Conservation (phyloP, 53 echinoderm and acorn worm genomes). For the Crossaster papposus region DNA sequence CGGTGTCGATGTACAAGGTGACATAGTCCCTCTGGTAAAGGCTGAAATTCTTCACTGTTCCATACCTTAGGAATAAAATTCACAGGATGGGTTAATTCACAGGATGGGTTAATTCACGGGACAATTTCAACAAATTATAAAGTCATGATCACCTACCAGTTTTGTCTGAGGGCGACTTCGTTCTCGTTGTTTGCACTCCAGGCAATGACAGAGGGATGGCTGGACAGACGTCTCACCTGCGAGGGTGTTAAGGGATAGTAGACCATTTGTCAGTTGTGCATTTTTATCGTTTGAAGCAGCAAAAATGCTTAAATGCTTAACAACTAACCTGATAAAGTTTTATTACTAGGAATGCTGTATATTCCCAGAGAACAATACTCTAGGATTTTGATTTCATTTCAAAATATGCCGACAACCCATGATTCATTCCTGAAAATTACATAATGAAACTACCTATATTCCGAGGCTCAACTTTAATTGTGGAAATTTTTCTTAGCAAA, state of each 20-base stretch:
- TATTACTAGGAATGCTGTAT: no score
- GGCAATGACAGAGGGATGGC: slow-evolving; percentile 78
- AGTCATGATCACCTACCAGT: slow-evolving; percentile 68
- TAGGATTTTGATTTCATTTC: no score
- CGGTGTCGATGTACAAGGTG: slow-evolving; percentile 78
- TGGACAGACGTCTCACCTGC: slow-evolving; percentile 78
- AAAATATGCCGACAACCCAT: no score
- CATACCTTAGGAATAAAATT: slow-evolving; percentile 67
- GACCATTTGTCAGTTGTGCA: no score
- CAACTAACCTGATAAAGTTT: no score
- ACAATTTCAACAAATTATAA: no score
- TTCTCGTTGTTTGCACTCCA: slow-evolving; percentile 99
- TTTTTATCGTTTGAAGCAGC: no score
- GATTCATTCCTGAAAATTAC: no score
- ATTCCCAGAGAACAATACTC: no score
- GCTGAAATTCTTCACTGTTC: slow-evolving; percentile 71
- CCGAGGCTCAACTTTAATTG: neutral
- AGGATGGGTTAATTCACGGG: neutral
- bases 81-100: neutral
- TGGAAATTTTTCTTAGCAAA: neutral
- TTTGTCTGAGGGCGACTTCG: slow-evolving; percentile 80
- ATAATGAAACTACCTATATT: slow-evolving; percentile 2
- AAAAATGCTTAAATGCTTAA: no score
- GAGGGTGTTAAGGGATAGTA: no score
- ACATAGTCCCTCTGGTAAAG: slow-evolving; percentile 84